These are phyloP conservation scores for Caranx melampygus DNA, from an alignment of 2,113 vertebrate genomes.

Conservation along the genomic window DNA sequence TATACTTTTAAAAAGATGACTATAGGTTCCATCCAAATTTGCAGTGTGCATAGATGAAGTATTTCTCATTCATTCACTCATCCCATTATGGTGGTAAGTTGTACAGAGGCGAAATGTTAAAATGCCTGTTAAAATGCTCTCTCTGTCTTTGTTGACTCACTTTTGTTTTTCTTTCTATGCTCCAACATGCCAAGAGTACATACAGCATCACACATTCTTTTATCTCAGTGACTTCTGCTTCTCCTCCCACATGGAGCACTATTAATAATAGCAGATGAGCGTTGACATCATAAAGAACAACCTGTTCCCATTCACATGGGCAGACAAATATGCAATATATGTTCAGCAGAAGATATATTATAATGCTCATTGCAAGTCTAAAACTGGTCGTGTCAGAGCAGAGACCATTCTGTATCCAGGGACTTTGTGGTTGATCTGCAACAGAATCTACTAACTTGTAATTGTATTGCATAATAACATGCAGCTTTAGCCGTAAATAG, in stretches of 20 bases:
- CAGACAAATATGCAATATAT: not conserved
- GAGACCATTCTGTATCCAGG: not conserved
- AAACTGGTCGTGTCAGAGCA: not conserved
- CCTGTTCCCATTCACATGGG: not conserved
- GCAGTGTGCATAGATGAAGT: not conserved
- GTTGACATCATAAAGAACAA: not conserved
- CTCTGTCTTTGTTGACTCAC: not conserved
- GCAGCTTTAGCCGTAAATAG: too few species aligned
- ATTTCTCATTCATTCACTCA: not conserved
- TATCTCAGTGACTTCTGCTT: constrained; percentile 5
- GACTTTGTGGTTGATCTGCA: not conserved
- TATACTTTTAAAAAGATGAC: too few species aligned
- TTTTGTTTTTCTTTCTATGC: not conserved
- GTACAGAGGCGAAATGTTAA: not conserved
- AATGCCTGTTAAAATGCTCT: not conserved
- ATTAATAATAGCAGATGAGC: constrained; percentile 25
- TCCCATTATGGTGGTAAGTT: not conserved
- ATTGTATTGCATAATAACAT: not conserved
- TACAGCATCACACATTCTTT: constrained; percentile 10
- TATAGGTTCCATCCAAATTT: too few species aligned
- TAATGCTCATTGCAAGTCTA: not conserved
- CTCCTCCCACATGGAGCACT: constrained; percentile 20
- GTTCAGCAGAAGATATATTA: not conserved
- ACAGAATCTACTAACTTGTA: not conserved
- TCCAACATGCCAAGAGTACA: not conserved